Conservation (phyloP, 2,113 vertebrate genomes). For the Phaethon lepturus region DNA sequence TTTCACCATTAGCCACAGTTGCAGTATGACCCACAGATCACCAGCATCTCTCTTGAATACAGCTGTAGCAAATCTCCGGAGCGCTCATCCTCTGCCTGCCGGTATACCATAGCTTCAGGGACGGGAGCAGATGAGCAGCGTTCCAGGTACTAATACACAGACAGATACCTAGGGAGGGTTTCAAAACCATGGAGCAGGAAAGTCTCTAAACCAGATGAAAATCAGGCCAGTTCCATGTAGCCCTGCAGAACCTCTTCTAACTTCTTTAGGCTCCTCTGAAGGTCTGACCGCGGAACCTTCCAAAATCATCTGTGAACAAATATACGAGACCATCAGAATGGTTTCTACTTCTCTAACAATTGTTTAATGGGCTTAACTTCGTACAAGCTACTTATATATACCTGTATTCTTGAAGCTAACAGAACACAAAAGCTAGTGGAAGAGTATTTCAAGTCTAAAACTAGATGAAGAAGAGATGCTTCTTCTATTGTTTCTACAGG, state of each 20-base stretch:
- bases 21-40: neutral
- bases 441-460: neutral
- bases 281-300: neutral
- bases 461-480: neutral
- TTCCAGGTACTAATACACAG: neutral
- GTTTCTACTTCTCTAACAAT: neutral
- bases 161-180: neutral
- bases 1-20: neutral
- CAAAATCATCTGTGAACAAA: neutral
- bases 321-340: neutral
- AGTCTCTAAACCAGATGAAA: neutral
- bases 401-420: neutral
- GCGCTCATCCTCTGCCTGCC: neutral
- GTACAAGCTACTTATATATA: neutral
- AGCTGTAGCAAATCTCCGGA: neutral
- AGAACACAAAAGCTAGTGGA: neutral
- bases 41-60: neutral
- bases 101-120: neutral
- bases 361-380: neutral
- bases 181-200: neutral
- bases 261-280: neutral
- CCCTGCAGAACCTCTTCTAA: neutral
- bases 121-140: neutral
- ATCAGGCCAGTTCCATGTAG: neutral
- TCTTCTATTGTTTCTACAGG: neutral